Evolutionary conservation across 2,113 vertebrate species (phyloP), one percentile per base, ranked within the genome.

Genomic region (Gambusia affinis): DNA sequence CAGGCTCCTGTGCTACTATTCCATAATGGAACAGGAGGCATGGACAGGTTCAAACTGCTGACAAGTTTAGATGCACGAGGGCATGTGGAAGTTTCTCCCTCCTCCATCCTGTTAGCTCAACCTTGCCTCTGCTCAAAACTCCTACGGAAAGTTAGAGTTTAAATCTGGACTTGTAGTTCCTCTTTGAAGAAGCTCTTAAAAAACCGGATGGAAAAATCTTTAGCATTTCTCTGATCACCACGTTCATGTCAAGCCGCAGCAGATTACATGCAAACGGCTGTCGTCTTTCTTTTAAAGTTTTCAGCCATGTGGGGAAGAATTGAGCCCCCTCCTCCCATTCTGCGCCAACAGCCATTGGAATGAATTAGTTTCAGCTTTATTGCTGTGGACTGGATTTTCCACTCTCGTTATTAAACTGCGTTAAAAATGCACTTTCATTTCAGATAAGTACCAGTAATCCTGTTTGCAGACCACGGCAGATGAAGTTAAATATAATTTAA

Each of bases 391-490:
- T 89, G 87, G 87, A 93, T 94, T 94, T 94, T 95, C 92, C 93
- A 93, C 92, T 95, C 91, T 87, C 73, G 87, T 92, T 94, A 94
- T 94, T 94, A 94, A 94, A 94, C 89, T 89, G 92, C 65, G 87
- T 94, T 93, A 92, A 93, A 94, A 95, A 95, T 91, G 91, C 93
- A 94, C 92, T 95, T 95, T 94, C 93, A 94, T 95, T 95, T 93
- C 85, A 94, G 93, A 93, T 94, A 95, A 94, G 93, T 93, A 94
- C 86, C 89, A 86, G 90, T 94, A 94, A 95, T 95, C 94, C 94
- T 94, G 94, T 95, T 94, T 94, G 93, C 82, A 15, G 90, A 87
- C 90, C 90, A 81, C 88, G 79, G 86, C 90, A 92, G 92, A 95
- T 92, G 88, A 93, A 91, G 93, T 93, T 93, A 93, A 95, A 95